Percentiles rank a stretch among this genome's conserved stretches.
These are phyloP conservation scores for Volucella inanis DNA, from an alignment of 2,888 invertebrate species.

Conservation along the genomic window DNA sequence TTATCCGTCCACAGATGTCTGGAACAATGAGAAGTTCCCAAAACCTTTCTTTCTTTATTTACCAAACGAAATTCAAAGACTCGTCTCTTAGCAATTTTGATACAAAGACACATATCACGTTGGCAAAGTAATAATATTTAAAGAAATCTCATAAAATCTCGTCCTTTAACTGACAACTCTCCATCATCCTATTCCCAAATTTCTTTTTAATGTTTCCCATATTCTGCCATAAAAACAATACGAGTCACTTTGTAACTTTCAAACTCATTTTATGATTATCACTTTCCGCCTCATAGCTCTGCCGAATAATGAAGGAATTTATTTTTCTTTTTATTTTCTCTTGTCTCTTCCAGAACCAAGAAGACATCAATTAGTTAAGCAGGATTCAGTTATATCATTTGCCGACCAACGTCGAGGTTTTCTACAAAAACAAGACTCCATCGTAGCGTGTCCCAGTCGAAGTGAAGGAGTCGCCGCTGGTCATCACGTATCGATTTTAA, in stretches of 20 bases:
- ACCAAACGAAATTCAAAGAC: no score
- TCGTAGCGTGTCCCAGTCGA: constrained; percentile 81
- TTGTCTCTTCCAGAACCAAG: constrained; percentile 78
- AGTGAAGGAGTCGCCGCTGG: constrained; percentile 80
- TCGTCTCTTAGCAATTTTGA: no score
- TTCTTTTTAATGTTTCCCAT: background rate
- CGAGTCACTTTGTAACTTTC: background rate
- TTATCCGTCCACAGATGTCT: no score
- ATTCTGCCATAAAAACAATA: background rate
- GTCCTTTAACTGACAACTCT: background rate
- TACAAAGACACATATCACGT: no score
- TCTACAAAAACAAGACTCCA: constrained; percentile 82
- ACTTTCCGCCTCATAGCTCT: constrained; percentile 20
- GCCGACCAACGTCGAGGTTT: constrained; percentile 83
- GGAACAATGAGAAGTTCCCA: no score
- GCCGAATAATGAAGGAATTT: constrained; percentile 13
- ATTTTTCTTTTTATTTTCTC: constrained; percentile 5
- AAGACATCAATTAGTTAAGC: constrained; percentile 82
- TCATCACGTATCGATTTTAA: constrained; percentile 83
- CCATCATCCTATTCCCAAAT: background rate
- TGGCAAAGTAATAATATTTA: no score
- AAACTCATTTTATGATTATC: constrained; percentile 11
- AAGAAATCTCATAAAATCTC: no score
- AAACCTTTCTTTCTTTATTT: no score
- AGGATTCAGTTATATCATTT: constrained; percentile 83